These are phyloP conservation scores for Elephantulus edwardii DNA, from an alignment of 2,113 vertebrate genomes.

Conservation along the genomic window DNA sequence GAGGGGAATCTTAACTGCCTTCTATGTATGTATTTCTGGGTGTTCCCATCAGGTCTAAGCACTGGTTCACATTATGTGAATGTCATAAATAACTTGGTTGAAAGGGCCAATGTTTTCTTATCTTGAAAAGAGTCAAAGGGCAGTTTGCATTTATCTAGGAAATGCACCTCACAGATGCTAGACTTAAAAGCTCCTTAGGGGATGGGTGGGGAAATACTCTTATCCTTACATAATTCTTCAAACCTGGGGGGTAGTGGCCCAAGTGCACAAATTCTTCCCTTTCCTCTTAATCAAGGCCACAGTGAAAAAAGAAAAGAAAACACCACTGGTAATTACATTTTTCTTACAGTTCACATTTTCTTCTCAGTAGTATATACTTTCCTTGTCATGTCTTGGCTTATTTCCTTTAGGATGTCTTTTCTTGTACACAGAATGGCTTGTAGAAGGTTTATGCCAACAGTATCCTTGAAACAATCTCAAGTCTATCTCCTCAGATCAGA, in stretches of 20 bases:
- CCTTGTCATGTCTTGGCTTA: constrained; percentile 14
- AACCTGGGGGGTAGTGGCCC: constrained; percentile 27
- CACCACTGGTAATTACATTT: constrained; percentile 11
- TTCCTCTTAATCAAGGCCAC: constrained; percentile 75
- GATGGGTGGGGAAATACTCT: constrained; percentile 78
- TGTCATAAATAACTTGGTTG: constrained; percentile 77
- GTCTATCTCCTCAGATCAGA: not conserved
- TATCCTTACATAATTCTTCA: constrained; percentile 77
- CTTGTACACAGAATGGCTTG: not conserved
- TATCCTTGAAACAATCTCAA: not conserved
- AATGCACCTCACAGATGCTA: constrained; percentile 81
- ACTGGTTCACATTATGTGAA: constrained; percentile 75
- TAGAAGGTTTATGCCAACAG: not conserved
- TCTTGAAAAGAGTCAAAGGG: constrained; percentile 79
- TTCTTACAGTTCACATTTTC: constrained; percentile 22
- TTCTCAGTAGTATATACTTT: constrained; percentile 29
- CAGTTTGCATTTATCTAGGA: constrained; percentile 80
- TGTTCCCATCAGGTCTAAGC: constrained; percentile 40
- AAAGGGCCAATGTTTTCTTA: constrained; percentile 80
- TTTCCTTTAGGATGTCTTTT: constrained; percentile 35
- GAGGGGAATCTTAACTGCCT: constrained; percentile 40
- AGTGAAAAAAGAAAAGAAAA: not conserved
- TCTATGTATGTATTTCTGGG: constrained; percentile 1
- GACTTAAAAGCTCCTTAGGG: constrained; percentile 77
- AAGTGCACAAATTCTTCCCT: constrained; percentile 67